Evolutionary conservation across 2,797 vertebrate species (phyloP), one percentile per base, ranked within the genome.

Genomic region (Heliangelus exortis): DNA sequence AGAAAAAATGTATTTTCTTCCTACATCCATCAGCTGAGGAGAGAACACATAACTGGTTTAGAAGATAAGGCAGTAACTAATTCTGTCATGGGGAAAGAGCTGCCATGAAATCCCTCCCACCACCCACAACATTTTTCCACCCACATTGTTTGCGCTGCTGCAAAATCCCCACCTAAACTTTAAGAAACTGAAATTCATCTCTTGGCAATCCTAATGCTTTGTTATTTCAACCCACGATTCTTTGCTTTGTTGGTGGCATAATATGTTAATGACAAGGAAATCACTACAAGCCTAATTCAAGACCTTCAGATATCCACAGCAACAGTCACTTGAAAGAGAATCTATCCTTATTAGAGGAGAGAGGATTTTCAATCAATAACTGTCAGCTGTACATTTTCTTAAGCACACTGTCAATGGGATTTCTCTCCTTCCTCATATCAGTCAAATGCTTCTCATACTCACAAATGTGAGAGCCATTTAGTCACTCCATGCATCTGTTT

Each of bases 21-120:
- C 83, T 90, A 87, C 72, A 95, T 95, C 91, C 95, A 93, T 95
- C 96, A 94, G 81, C 90, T 90, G 78, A 90, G 84, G 65, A 68
- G 2, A 93, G 86, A 96, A 87, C 78, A 92, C 75, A 84, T 92
- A 97, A 95, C 92, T 96, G 95, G 86, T 89, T 94, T 92, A 92
- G 86, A 92, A 95, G 95, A 95, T 96, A 96, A 97, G 93, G 95
- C 91, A 96, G 34, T 96, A 97, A 96, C 92, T 96, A 95, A 96
- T 91, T 87, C 95, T 95, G 95, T 90, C 95, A 95, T 95, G 93
- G 94, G 92, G 91, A 97, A 96, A 96, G 86, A 92, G 86, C 96
- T 96, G 90, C 95, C 81, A 87, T 79, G 85, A 93, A 96, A 96
- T 94, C 94, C 95, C 95, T 96, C 95, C 95, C 90, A 96, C 93